Conservation (phyloP, 1,140 invertebrate species). For the Drosophila auraria region DNA sequence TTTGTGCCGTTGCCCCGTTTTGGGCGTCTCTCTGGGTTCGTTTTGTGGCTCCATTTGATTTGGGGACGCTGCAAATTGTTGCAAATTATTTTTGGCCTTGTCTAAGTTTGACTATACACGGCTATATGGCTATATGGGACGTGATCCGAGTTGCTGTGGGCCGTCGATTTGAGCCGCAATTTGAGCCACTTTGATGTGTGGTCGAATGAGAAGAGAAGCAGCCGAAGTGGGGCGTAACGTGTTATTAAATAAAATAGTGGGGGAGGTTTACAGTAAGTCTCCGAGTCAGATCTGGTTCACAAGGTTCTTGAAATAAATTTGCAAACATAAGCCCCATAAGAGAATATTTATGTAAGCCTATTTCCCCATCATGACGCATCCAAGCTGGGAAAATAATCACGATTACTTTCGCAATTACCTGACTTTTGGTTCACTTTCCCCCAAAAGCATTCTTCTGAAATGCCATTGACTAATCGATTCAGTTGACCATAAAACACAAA, state of each 20-base stretch:
- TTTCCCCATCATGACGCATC: slow-evolving; percentile 1
- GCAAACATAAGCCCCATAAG: not conserved
- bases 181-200: slow-evolving; percentile 66
- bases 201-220: slow-evolving; percentile 41
- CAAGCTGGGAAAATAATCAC: slow-evolving; percentile 30
- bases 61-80: slow-evolving; percentile 70
- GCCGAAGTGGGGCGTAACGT: slow-evolving; percentile 25
- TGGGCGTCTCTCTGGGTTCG: slow-evolving; percentile 23
- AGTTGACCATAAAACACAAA: slow-evolving; percentile 66
- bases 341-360: no score
- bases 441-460: slow-evolving; percentile 59
- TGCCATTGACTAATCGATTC: slow-evolving; percentile 71
- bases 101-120: slow-evolving; percentile 66
- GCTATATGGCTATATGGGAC: slow-evolving; percentile 40
- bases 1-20: slow-evolving; percentile 60
- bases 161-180: slow-evolving; percentile 53
- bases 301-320: slow-evolving; percentile 12
- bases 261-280: slow-evolving; percentile 24
- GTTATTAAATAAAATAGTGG: slow-evolving; percentile 54
- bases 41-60: slow-evolving; percentile 35
- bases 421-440: slow-evolving; percentile 53
- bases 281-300: slow-evolving; percentile 8
- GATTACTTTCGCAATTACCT: slow-evolving; percentile 62
- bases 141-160: slow-evolving; percentile 48
- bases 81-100: slow-evolving; percentile 83